Conservation (phyloP, 2,113 vertebrate species). For the Solenodon paradoxus region DNA sequence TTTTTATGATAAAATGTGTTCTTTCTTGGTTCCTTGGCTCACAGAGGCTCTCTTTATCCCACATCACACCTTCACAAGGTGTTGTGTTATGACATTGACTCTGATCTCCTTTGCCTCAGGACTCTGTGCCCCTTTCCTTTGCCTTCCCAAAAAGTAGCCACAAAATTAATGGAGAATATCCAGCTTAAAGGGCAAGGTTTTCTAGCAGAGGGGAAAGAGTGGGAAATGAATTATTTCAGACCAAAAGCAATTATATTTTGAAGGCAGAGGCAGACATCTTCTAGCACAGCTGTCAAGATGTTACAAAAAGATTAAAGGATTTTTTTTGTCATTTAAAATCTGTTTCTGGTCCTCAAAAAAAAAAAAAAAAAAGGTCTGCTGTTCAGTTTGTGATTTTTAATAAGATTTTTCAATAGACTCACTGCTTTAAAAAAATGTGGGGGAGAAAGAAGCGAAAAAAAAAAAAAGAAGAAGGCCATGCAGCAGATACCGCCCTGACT, state of each 20-base stretch:
- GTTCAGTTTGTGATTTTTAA: conserved; percentile 78
- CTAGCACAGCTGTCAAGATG: conserved; percentile 80
- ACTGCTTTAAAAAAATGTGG: conserved; percentile 63
- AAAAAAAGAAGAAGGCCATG: conserved; percentile 67
- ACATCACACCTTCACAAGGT: background rate
- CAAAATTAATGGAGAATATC: conserved; percentile 69
- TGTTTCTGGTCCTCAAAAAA: conserved; percentile 71
- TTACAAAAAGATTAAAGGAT: conserved; percentile 79
- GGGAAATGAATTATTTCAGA: conserved; percentile 78
- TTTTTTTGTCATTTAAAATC: conserved; percentile 78
- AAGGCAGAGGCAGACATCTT: conserved; percentile 77
- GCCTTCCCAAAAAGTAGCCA: conserved; percentile 49
- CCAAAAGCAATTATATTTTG: conserved; percentile 81
- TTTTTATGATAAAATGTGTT: conserved; percentile 47
- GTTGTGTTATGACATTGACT: background rate
- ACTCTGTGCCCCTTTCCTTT: background rate
- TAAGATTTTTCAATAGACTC: conserved; percentile 77
- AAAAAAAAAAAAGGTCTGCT: conserved; percentile 57
- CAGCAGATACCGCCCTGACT: conserved; percentile 64
- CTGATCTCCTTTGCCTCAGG: background rate
- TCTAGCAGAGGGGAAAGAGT: conserved; percentile 62
- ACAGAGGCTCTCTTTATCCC: background rate
- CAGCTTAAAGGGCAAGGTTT: conserved; percentile 72
- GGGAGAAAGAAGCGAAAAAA: conserved; percentile 64
- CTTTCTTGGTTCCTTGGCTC: background rate